Base-by-base conservation (phyloP, 2,888 invertebrate species). In the Eurytoma adleriae region DNA sequence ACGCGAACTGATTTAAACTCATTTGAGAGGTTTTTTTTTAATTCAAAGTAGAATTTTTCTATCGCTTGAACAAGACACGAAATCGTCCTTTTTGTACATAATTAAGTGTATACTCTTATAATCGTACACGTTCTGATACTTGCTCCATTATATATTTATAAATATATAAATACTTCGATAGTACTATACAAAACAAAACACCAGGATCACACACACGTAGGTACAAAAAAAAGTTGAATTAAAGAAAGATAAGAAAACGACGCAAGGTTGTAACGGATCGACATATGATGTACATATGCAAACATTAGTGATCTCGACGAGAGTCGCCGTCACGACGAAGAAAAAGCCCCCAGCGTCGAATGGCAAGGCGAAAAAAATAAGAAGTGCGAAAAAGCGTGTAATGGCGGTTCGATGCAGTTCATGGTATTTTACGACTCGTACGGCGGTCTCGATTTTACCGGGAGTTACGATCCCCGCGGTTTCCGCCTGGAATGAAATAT, bases 121-220 rank as follows among this genome's bases (percentile, higher is more conserved):
- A 83, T 72, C 75, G 79, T 80, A 73, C 59, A 83, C 74, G 72
- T 81, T 78, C 71, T 75, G 52, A 78, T 77, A 76, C 68, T 75
- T 73, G 66, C 77, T 79, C 72, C 57, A 68, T 27, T 72, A 64
- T 50, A 48, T 59, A 50, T 68, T 18, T 82, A 73, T 71, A 82
- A 64, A 83, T 77, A 79, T 72, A 80, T 78, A 64, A 67, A 85
- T 86, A 86, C 81, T 84, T 84, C 24, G 67, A 61, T 71, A 78
- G 83, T 79, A 78, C 82, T 84, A 82, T 73, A 84, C 24, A 24
- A 84, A 83, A 81, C 82, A 82, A 83, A 78, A 89, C 87, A 87
- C 86, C 89, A 87, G 87, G 87, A 88, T 88, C 88, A 90, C 90
- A 90, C 89, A 90, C 90, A 90, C 90, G 90, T 89, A 87, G 87